Conservation (phyloP, 2,888 invertebrate species). For the Oscheius sp. region DNA sequence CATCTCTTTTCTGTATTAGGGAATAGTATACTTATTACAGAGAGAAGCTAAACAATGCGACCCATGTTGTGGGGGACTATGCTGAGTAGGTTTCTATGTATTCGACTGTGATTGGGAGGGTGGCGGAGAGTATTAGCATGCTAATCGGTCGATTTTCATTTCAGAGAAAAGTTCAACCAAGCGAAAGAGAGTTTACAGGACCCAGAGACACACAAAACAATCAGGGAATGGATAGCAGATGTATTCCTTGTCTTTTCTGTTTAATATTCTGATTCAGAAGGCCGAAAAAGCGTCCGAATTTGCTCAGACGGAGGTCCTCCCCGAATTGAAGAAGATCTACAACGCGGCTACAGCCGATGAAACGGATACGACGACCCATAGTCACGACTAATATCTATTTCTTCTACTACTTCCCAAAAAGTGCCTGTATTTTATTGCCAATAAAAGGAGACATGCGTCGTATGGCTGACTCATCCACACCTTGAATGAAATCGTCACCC, state of each 20-base stretch:
- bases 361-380: constrained; percentile 20
- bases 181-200: constrained; percentile 56
- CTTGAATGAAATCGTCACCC: constrained; percentile 8
- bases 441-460: constrained; percentile 5
- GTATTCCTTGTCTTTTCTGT: constrained; percentile 15
- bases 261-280: constrained; percentile 43
- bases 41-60: background rate
- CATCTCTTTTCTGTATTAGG: too few species aligned
- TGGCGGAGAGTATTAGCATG: background rate
- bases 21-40: too few species aligned
- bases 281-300: constrained; percentile 60
- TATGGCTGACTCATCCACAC: background rate
- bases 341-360: constrained; percentile 58
- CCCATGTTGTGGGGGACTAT: background rate
- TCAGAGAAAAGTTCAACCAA: constrained; percentile 51
- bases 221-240: constrained; percentile 51
- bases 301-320: constrained; percentile 63
- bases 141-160: background rate
- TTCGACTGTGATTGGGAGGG: background rate
- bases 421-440: constrained; percentile 30
- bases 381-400: background rate
- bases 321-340: constrained; percentile 66
- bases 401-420: background rate
- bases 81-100: background rate
- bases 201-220: constrained; percentile 54